A percentile compares a stretch with the other conserved stretches of the same genome.
phyloP scores from a whole-genome alignment of 2,797 vertebrate genomes.

The Acanthiza pusilla region DNA sequence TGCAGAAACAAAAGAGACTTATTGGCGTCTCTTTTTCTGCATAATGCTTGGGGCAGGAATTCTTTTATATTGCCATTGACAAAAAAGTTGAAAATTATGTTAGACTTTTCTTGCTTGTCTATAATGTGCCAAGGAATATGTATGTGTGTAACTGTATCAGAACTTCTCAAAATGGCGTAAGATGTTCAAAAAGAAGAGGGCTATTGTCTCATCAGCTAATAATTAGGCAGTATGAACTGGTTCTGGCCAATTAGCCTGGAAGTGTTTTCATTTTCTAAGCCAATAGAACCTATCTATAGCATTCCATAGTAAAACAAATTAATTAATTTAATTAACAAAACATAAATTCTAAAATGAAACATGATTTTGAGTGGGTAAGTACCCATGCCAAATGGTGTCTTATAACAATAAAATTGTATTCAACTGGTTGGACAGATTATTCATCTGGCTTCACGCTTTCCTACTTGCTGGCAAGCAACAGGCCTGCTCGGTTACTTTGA shows the following conservation, averaged over 20 bases:
- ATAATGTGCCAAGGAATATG: not conserved
- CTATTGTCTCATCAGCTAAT: not conserved
- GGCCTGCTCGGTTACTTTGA: not conserved
- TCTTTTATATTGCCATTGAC: not conserved
- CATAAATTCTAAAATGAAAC: not conserved
- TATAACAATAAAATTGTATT: not conserved
- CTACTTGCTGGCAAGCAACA: not conserved
- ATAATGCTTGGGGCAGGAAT: not conserved
- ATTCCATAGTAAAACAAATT: not conserved
- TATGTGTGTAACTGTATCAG: not conserved
- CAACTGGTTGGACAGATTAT: not conserved
- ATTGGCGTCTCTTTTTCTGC: not conserved
- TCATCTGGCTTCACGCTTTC: not conserved
- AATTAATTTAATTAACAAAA: slow-evolving; percentile 26
- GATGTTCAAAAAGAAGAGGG: not conserved
- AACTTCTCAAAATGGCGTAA: not conserved
- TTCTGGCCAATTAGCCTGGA: slow-evolving; percentile 13
- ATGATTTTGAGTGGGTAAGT: not conserved
- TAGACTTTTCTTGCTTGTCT: not conserved
- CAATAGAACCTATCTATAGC: not conserved
- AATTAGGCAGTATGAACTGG: not conserved
- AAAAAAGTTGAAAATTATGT: slow-evolving; percentile 5
- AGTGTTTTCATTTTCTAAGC: slow-evolving; percentile 10
- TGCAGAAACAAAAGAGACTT: not conserved
- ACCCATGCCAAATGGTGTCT: not conserved